Percentiles rank a stretch among this genome's conserved stretches.
Conservation (phyloP, 2,113 vertebrate genomes). For the Rynchops niger region DNA sequence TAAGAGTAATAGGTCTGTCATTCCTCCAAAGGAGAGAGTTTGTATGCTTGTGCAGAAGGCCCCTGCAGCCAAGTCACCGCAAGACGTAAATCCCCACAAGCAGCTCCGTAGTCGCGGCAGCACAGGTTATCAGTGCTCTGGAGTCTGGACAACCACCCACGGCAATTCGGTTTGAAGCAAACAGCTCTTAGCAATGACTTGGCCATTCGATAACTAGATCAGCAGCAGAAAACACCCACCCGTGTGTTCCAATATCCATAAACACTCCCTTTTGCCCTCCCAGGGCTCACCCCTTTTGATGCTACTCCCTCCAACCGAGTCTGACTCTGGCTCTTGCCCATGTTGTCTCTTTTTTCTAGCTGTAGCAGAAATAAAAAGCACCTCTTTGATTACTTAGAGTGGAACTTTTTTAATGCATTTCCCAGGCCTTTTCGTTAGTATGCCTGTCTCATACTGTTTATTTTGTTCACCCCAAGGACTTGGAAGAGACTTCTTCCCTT, state of each 20-base stretch:
- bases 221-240: neutral
- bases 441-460: neutral
- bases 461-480: neutral
- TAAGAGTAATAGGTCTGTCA: neutral
- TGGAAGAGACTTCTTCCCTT: neutral
- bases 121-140: neutral
- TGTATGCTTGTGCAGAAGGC: neutral
- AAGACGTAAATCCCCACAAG: neutral
- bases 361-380: neutral
- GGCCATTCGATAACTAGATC: neutral
- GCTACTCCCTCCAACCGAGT: neutral
- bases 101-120: rapidly evolving
- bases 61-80: neutral
- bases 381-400: neutral
- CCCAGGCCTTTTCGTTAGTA: neutral
- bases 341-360: neutral
- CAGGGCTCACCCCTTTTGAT: neutral
- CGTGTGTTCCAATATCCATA: rapidly evolving
- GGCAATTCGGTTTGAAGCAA: neutral
- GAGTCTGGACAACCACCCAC: neutral
- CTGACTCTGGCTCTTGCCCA: neutral
- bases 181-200: neutral
- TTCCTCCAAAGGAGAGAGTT: neutral
- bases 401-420: neutral
- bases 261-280: neutral